phyloP scores from a whole-genome alignment of 2,113 vertebrate species.

The Rhea americana region DNA sequence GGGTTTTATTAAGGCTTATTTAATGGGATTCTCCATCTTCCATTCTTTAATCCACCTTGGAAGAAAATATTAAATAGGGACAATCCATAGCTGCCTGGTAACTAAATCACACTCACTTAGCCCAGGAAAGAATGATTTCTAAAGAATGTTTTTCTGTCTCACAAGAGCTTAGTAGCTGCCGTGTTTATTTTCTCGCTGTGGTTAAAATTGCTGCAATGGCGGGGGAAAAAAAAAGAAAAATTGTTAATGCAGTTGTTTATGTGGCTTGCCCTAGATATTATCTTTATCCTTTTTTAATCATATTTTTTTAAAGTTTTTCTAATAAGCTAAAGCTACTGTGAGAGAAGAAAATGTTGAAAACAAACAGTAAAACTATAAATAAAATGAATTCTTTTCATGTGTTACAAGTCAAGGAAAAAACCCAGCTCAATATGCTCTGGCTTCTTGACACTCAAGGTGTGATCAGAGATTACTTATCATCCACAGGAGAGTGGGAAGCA shows the following conservation, averaged over 20 bases:
- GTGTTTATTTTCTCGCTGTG: constrained; percentile 42
- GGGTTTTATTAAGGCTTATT: constrained; percentile 61
- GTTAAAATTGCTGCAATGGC: constrained; percentile 22
- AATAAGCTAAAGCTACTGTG: constrained; percentile 48
- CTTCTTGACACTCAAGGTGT: constrained; percentile 75
- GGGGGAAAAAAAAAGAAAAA: not conserved
- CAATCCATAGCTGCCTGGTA: constrained; percentile 12
- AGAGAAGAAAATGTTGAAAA: constrained; percentile 50
- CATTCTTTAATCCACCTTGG: constrained; percentile 8
- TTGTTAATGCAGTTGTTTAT: constrained; percentile 53
- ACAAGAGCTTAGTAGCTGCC: constrained; percentile 35
- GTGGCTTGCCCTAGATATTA: constrained; percentile 63
- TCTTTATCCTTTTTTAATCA: not conserved
- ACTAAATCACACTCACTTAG: constrained; percentile 24
- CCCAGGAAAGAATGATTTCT: constrained; percentile 23
- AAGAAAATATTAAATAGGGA: constrained; percentile 42
- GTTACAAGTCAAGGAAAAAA: constrained; percentile 56
- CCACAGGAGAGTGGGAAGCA: constrained; percentile 73
- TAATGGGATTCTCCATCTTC: constrained; percentile 54
- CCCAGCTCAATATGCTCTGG: constrained; percentile 52
- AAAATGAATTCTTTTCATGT: constrained; percentile 71
- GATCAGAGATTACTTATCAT: constrained; percentile 75
- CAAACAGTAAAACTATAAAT: constrained; percentile 68
- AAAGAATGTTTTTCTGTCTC: constrained; percentile 26
- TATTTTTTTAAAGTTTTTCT: constrained; percentile 1